Percentiles rank a stretch among this genome's conserved stretches.
Evolutionary conservation across 2,113 vertebrate species (phyloP).

Genomic region (Colossoma macropomum): DNA sequence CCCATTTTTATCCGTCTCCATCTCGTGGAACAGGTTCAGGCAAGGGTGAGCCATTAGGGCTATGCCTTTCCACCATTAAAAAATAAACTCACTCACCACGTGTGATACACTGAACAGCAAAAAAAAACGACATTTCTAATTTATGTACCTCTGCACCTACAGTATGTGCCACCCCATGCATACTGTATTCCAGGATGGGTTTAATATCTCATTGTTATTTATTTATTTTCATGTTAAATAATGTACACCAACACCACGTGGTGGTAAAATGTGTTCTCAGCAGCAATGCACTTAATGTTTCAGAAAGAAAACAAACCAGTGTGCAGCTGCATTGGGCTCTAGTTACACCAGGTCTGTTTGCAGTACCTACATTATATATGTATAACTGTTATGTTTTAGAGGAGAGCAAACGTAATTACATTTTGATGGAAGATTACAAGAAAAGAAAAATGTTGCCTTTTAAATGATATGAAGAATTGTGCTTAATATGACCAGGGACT

Average conservation of each 20-base stretch:
- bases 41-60: neutral
- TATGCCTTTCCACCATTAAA: neutral
- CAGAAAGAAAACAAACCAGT: conserved; percentile 17
- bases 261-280: conserved; percentile 14
- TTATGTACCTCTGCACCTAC: conserved; percentile 1
- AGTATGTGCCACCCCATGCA: conserved; percentile 3
- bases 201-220: conserved; percentile 43
- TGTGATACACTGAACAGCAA: conserved; percentile 10
- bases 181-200: conserved; percentile 14
- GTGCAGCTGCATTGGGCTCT: neutral
- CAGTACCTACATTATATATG: neutral
- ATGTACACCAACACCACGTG: conserved; percentile 14
- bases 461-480: no score
- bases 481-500: no score
- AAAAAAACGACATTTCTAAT: conserved; percentile 23
- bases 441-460: no score
- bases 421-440: no score
- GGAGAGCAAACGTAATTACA: no score
- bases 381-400: no score
- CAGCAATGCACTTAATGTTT: conserved; percentile 23
- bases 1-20: neutral
- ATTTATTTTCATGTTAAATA: conserved; percentile 33
- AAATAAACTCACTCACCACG: conserved; percentile 3
- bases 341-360: neutral
- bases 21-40: neutral